Evolutionary conservation across 2,797 vertebrate genomes (phyloP).

Genomic region (Phataginus tetradactyla): DNA sequence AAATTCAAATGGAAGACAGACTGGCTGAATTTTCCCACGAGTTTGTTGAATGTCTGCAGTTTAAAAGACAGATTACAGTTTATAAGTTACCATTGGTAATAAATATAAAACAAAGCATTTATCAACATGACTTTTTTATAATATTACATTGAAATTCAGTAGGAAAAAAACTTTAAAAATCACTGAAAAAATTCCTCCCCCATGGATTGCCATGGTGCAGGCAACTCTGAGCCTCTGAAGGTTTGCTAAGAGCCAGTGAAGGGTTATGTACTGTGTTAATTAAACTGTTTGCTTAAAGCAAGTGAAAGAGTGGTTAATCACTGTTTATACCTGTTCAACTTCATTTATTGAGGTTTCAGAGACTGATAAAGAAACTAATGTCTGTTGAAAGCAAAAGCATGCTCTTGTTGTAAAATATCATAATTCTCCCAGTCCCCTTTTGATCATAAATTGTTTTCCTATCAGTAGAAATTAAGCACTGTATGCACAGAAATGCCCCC

Average conservation of each 20-base stretch:
- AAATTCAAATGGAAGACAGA: conserved; percentile 90
- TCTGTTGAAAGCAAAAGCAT: not conserved
- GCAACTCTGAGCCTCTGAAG: not conserved
- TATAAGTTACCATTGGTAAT: not conserved
- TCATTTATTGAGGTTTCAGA: not conserved
- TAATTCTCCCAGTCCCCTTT: not conserved
- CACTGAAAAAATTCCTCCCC: not conserved
- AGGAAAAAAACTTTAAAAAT: not conserved
- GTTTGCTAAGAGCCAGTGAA: not conserved
- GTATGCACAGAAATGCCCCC: not conserved
- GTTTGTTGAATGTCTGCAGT: conserved; percentile 86
- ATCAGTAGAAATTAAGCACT: not conserved
- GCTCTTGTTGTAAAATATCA: not conserved
- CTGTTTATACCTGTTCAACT: not conserved
- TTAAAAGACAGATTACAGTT: conserved; percentile 33
- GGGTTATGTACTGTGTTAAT: not conserved
- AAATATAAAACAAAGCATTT: not conserved
- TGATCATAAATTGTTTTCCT: not conserved
- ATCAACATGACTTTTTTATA: not conserved
- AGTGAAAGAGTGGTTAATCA: not conserved
- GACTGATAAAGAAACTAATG: not conserved
- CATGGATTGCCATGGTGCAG: not conserved
- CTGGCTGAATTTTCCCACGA: conserved; percentile 88
- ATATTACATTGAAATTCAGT: not conserved
- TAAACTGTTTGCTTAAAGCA: not conserved